Evolutionary conservation across 2,113 vertebrate genomes (phyloP), one percentile per base, ranked within the genome.

Genomic region (Dascyllus trimaculatus): DNA sequence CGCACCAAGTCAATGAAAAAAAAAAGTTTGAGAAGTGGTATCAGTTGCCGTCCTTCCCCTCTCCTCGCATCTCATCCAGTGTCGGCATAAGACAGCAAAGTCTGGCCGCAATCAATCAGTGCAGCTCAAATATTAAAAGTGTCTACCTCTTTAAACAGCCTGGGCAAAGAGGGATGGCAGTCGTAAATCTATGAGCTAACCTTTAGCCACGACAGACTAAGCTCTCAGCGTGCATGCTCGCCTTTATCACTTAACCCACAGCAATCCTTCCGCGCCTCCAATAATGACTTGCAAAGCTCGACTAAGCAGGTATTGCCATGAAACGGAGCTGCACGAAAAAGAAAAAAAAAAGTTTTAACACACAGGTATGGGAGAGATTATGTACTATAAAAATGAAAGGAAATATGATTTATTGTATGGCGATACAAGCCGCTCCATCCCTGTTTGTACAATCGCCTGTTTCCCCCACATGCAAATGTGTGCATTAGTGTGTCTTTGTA

Each of bases 151-250:
- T 87, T 84, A 86, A 86, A 76, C 75, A 81, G 71, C 46, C 80
- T 3, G 35, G 35, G 78, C 72, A 54, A 46, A 58, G 86, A 72
- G 66, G 64, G 80, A 56, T 48, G 51, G 64, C n/a, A 32, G 82
- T 64, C 71, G 22, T 91, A 90, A 92, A 93, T 91, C 91, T 86
- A 43, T 4, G 62, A 65, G 75, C 71, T 89, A 88, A 93, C 91
- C 91, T 91, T 92, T 90, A 80, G 85, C 72, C n/a, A 35, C 19
- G 85, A 90, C 86, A 87, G 66, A 83, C 80, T 87, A 81, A 85
- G 88, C 88, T 82, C 80, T 87, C 80, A 60, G 80, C 63, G 62
- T n/a, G 72, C 76, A 54, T 48, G 70, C 79, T 81, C 70, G 59
- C 80, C 78, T 89, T 87, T 89, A 87, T 85, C 77, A 74, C 75